Evolutionary conservation across 1,140 invertebrate genomes (phyloP).

Genomic region (Eumeta japonica): DNA sequence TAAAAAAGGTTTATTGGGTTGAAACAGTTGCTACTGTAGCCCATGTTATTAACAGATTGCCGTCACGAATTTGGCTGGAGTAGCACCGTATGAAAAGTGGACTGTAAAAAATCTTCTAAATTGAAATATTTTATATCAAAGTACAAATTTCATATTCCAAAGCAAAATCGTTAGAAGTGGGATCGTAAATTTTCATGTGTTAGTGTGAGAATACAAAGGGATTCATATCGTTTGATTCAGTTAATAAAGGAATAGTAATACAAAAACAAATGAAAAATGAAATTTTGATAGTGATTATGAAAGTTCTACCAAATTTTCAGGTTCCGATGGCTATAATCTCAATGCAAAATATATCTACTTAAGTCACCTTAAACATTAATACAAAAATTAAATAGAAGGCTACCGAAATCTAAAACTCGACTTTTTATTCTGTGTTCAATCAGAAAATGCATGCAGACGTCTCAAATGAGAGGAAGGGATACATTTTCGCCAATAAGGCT

Average conservation of each 20-base stretch:
- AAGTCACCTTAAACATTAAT: too few relatives aligned
- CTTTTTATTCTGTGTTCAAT: too few relatives aligned
- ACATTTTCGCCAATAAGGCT: too few relatives aligned
- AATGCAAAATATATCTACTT: too few relatives aligned
- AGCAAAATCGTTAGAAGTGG: conserved; percentile 17
- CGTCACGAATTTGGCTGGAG: conserved; percentile 12
- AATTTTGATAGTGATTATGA: too few relatives aligned
- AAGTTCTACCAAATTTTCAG: too few relatives aligned
- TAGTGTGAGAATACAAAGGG: conserved; percentile 20
- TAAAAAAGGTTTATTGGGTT: conserved; percentile 35
- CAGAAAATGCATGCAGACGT: too few relatives aligned
- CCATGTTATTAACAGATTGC: conserved; percentile 34
- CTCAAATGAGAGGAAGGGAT: too few relatives aligned
- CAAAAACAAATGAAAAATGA: too few relatives aligned
- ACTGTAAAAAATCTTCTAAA: conserved; percentile 17
- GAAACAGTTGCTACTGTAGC: conserved; percentile 35
- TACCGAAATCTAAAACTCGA: too few relatives aligned
- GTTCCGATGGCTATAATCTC: too few relatives aligned
- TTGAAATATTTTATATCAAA: conserved; percentile 19
- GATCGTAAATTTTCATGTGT: conserved; percentile 17
- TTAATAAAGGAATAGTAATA: conserved; percentile 7
- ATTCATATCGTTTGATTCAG: conserved; percentile 10
- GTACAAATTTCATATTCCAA: conserved; percentile 18
- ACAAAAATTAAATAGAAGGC: too few relatives aligned
- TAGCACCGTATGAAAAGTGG: conserved; percentile 21